phyloP scores from a whole-genome alignment of 2,797 vertebrate genomes.

The Adelosebastes latens region DNA sequence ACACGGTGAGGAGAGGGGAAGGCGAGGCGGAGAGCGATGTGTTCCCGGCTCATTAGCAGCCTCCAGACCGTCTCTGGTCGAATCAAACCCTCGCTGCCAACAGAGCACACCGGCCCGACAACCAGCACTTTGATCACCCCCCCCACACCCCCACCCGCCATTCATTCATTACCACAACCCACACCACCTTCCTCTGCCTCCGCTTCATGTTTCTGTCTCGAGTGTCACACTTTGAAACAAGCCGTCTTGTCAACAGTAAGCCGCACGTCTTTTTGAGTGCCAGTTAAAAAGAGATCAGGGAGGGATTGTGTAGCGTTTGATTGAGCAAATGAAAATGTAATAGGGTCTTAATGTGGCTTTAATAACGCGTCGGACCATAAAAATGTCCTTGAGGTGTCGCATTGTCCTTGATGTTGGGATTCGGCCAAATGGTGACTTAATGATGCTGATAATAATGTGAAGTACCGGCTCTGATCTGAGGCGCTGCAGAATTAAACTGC shows the following conservation, averaged over 20 bases:
- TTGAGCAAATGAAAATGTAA: background rate
- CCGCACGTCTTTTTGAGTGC: background rate
- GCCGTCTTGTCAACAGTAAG: background rate
- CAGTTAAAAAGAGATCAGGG: background rate
- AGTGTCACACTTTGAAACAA: slow-evolving; percentile 11
- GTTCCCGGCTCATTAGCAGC: slow-evolving; percentile 51
- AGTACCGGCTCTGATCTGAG: slow-evolving; percentile 8
- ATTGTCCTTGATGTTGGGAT: slow-evolving; percentile 41
- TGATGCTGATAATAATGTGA: slow-evolving; percentile 53
- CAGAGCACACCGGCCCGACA: background rate
- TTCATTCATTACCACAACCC: background rate
- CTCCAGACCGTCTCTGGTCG: slow-evolving; percentile 35
- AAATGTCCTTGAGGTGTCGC: slow-evolving; percentile 55
- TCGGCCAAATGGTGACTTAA: slow-evolving; percentile 59
- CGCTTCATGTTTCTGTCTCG: background rate
- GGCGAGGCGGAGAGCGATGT: background rate
- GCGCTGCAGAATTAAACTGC: background rate
- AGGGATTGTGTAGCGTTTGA: slow-evolving; percentile 1
- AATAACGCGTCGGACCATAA: slow-evolving; percentile 17
- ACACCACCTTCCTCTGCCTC: background rate
- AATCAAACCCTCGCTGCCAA: slow-evolving; percentile 27
- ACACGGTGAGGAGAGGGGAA: background rate
- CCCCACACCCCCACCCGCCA: background rate
- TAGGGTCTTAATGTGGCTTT: slow-evolving; percentile 13
- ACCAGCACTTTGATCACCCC: slow-evolving; percentile 18